These are phyloP conservation scores for Phoxinus phoxinus DNA, from an alignment of 2,113 vertebrate genomes.

Conservation along the genomic window DNA sequence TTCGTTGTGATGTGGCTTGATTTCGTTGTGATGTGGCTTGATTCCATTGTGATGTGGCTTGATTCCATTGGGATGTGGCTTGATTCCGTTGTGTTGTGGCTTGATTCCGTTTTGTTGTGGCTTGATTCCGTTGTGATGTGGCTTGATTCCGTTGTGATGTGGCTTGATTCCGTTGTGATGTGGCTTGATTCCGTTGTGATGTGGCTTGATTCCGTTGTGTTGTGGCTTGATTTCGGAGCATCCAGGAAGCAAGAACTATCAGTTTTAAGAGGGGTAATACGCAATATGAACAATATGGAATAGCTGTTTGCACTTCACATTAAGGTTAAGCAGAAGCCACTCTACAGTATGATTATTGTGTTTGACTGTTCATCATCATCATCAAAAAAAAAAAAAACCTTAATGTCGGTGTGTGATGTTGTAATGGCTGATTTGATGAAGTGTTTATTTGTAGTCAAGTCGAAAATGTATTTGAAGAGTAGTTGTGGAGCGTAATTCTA, in stretches of 20 bases:
- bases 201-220: no score
- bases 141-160: no score
- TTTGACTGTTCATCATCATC: neutral
- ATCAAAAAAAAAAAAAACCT: neutral
- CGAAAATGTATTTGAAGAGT: slow-evolving; percentile 36
- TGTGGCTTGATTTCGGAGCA: neutral
- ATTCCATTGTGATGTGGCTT: no score
- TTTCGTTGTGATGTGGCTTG: no score
- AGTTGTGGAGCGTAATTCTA: slow-evolving; percentile 16
- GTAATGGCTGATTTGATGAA: slow-evolving; percentile 45
- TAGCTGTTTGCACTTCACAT: neutral
- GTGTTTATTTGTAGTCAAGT: slow-evolving; percentile 35
- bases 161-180: no score
- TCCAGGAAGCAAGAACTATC: neutral
- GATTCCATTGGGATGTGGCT: no score
- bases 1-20: no score
- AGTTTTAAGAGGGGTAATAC: neutral
- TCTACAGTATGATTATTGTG: neutral
- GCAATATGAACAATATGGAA: neutral
- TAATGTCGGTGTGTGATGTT: neutral
- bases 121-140: no score
- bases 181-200: no score
- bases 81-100: no score
- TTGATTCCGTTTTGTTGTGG: no score
- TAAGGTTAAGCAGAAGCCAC: slow-evolving; percentile 11